phyloP scores from a whole-genome alignment of 2,888 invertebrate species.

The Prenolepis imparis region DNA sequence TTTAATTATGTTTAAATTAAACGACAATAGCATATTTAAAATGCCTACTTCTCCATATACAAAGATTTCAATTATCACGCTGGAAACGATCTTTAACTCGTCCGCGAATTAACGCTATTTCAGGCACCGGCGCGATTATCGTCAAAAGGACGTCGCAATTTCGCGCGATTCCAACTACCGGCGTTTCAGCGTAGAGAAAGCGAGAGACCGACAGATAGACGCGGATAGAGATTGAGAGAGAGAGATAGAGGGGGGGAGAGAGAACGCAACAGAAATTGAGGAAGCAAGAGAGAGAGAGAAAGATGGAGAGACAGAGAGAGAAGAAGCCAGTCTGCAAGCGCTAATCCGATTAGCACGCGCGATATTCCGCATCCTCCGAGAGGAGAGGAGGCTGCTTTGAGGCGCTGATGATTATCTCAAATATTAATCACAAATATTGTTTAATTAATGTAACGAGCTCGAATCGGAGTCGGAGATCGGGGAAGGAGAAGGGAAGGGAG shows the following conservation, averaged over 20 bases:
- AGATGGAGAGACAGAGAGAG: constrained; percentile 40
- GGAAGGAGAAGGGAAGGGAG: constrained; percentile 37
- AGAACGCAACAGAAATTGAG: neutral
- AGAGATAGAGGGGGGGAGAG: constrained; percentile 15
- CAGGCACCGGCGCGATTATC: constrained; percentile 47
- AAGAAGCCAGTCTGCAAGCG: constrained; percentile 70
- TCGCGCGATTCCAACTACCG: constrained; percentile 53
- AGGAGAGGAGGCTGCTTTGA: constrained; percentile 76
- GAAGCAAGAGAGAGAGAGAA: constrained; percentile 16
- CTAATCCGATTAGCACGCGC: constrained; percentile 80
- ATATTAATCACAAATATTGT: constrained; percentile 85
- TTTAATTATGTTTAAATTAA: neutral
- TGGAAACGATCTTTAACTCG: constrained; percentile 52
- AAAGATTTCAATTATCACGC: constrained; percentile 45
- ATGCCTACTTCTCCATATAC: constrained; percentile 14
- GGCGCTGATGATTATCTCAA: constrained; percentile 84
- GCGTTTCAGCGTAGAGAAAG: constrained; percentile 40
- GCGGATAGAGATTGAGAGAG: constrained; percentile 10
- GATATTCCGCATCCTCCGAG: constrained; percentile 75
- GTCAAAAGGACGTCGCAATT: constrained; percentile 56
- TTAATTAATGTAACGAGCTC: constrained; percentile 83
- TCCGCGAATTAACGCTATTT: constrained; percentile 56
- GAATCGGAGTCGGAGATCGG: constrained; percentile 62
- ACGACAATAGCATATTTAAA: neutral
- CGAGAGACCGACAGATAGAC: constrained; percentile 25